phyloP scores from a whole-genome alignment of 2,797 vertebrate species.

The Tokudaia muenninki region DNA sequence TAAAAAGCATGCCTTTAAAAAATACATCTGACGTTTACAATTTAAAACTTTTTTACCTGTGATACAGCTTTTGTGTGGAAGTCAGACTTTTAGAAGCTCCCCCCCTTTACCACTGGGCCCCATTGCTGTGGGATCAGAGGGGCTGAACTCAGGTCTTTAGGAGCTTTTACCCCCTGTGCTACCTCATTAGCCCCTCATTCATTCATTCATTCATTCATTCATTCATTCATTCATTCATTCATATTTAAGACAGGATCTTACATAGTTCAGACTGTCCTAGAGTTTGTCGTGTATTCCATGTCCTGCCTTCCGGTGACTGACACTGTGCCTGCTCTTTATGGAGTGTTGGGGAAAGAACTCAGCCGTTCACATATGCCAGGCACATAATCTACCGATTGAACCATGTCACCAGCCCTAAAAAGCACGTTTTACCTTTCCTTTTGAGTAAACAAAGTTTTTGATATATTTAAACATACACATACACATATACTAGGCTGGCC shows the following conservation, averaged over 20 bases:
- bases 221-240: background rate
- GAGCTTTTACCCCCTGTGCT: background rate
- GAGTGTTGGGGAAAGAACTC: background rate
- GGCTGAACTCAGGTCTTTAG: background rate
- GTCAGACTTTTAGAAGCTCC: background rate
- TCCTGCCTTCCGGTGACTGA: background rate
- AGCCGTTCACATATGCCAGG: background rate
- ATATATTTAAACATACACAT: background rate
- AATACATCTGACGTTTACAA: background rate
- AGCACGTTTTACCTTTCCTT: background rate
- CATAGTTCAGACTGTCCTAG: background rate
- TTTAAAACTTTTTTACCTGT: background rate
- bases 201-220: background rate
- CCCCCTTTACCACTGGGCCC: background rate
- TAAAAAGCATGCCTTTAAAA: background rate
- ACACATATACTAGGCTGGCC: background rate
- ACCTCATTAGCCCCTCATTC: background rate
- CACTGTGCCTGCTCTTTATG: background rate
- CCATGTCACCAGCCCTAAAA: background rate
- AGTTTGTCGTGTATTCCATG: background rate
- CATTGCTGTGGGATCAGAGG: too few relatives aligned
- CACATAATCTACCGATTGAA: background rate
- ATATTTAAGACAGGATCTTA: background rate
- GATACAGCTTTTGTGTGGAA: too few relatives aligned
- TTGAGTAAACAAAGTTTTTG: background rate